Evolutionary conservation across 2,797 vertebrate species (phyloP), one percentile per base, ranked within the genome.

Genomic region (Arnoldichthys spilopterus): DNA sequence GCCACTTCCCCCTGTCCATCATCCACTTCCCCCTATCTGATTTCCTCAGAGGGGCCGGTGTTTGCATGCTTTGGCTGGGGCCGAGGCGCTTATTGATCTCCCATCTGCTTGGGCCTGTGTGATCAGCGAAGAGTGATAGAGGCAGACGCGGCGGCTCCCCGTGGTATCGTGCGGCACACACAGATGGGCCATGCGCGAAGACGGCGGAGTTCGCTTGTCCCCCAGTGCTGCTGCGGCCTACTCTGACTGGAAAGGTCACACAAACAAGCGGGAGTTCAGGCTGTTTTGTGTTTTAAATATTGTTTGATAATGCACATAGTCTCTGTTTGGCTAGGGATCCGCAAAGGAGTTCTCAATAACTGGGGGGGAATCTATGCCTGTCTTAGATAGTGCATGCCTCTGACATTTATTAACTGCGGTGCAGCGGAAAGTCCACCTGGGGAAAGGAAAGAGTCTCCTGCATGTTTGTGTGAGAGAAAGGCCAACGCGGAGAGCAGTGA

Each of bases 101-200:
- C 79, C 82, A 86, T 86, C 85, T 88, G 86, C 82, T 84, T 73
- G 71, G 74, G 74, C 70, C 37, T 47, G 63, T 63, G 70, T 82
- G 83, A 85, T 84, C 79, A 85, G 78, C 74, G 77, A 70, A 85
- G 84, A 82, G 85, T 73, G 84, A 85, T 81, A 82, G 87, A 86
- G 82, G 70, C 79, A 85, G 82, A 78, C 63, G 34, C 67, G 3
- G 30, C 3, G 34, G 69, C 74, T 85, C 83, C 78, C 68, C 18
- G 13, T 28, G 69, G 84, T 83, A 75, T 51, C 66, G 26, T 82
- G 78, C 51, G 59, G 69, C 73, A 58, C 68, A 78, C 79, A 77
- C 82, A 84, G 77, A 86, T 82, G 80, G 77, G 63, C 51, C 58
- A 62, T 30, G 58, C 7, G 51, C 37, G 63, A 83, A 69, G 78